Percentiles rank a stretch among this genome's conserved stretches.
Evolutionary conservation across 1,140 invertebrate species (phyloP).

Genomic region (Penaeus vannamei): DNA sequence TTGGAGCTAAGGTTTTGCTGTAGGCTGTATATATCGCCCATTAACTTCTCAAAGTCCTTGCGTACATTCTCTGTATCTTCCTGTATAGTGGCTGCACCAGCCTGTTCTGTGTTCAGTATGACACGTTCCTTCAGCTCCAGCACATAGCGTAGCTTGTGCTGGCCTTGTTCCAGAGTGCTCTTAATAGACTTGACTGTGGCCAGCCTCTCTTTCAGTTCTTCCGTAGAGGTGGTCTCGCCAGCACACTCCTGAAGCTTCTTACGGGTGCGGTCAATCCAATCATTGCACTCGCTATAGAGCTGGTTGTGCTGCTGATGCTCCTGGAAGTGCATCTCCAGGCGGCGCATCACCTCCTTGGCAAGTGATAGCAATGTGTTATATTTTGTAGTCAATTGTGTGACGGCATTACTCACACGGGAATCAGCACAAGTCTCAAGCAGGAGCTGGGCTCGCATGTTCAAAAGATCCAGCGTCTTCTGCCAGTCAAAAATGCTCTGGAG

Average conservation of each 20-base stretch:
- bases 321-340: conserved; percentile 91
- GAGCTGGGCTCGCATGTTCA: conserved; percentile 93
- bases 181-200: conserved; percentile 87
- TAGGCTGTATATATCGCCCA: conserved; percentile 78
- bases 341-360: conserved; percentile 93
- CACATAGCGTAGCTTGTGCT: conserved; percentile 88
- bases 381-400: conserved; percentile 94
- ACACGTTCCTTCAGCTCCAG: conserved; percentile 93
- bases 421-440: conserved; percentile 93
- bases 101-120: conserved; percentile 90
- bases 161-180: conserved; percentile 89
- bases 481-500: conserved; percentile 93
- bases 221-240: conserved; percentile 82
- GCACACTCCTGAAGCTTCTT: conserved; percentile 80
- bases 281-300: conserved; percentile 90
- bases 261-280: conserved; percentile 89
- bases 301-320: conserved; percentile 78
- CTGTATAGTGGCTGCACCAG: conserved; percentile 87
- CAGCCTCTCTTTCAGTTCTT: conserved; percentile 87
- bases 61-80: conserved; percentile 91
- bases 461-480: conserved; percentile 90
- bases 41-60: conserved; percentile 88
- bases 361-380: conserved; percentile 92
- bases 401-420: conserved; percentile 92
- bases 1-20: conserved; percentile 65